Base-by-base conservation (phyloP, 1,140 invertebrate genomes). In the Chlorops oryzae region DNA sequence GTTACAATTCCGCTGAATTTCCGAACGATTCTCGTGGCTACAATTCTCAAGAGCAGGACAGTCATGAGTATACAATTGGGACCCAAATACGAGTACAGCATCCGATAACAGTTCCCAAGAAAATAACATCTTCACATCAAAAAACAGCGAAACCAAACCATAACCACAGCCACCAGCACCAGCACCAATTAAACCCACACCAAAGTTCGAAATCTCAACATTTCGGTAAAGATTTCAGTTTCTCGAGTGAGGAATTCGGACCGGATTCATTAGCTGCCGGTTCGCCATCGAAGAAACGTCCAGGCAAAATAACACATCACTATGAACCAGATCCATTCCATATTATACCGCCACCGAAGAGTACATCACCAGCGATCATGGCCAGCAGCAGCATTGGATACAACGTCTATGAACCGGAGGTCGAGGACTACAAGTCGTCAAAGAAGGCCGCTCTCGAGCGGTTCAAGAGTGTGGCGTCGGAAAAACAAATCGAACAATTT, bases 41-140 rank as follows among this genome's bases (percentile, higher is more conserved):
- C 17, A 45, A 21, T 24, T 48, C 50, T 1, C 44, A 52, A 10
- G 54, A 56, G 18, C 58, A 64, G 50, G 65, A 69, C 22, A 69
- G 65, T 28, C 59, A 58, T 6, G 65, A 69, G 38, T 69, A 65
- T 15, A 65, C 65, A 5, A 69, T 69, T 22, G 65, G 65, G 37
- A 69, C 65, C 3, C 65, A 69, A 38, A 69, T 69, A n/a, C 58
- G 65, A 0, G 65, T 69, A 2, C 65, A 69, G 38, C 65, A 69
- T 54, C 65, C 65, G 12, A 69, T 69, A 6, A 64, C 61, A 2
- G 55, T 65, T 17, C 65, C 65, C 18, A 69, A 69, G 23, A 69
- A 68, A 34, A 18, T 42, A 28, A 48, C 45, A 12, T 24, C 61
- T 10, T 13, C 58, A 0, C 25, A 23, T 56, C 49, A 12, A 52